Percentiles rank a stretch among this genome's conserved stretches.
These are phyloP conservation scores for Agonopterix arenella DNA, from an alignment of 2,888 invertebrate species.

Conservation along the genomic window DNA sequence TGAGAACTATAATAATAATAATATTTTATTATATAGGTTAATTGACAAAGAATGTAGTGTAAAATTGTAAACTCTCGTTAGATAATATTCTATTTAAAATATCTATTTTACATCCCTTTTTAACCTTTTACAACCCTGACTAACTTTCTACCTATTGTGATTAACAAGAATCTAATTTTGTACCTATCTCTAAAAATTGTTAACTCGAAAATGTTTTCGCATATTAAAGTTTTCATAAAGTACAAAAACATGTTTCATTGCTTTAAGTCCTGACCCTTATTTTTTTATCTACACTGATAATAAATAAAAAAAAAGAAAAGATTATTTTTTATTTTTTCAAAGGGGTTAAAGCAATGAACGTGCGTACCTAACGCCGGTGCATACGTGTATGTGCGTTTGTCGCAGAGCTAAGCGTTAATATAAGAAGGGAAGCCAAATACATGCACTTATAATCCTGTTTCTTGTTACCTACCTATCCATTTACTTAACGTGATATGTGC, in stretches of 20 bases:
- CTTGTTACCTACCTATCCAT: background rate
- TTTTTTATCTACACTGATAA: conserved; percentile 9
- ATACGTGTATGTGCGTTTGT: conserved; percentile 8
- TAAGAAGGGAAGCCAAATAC: conserved; percentile 27
- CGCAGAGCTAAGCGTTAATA: conserved; percentile 5
- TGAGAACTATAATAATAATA: too few relatives aligned
- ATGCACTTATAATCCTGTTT: conserved; percentile 31
- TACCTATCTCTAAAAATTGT: conserved; percentile 12
- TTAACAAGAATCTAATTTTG: conserved; percentile 4
- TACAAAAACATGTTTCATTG: conserved; percentile 59
- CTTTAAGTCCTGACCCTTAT: conserved; percentile 56
- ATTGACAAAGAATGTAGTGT: too few relatives aligned
- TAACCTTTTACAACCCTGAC: conserved; percentile 2
- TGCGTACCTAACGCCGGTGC: conserved; percentile 20
- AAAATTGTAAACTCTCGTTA: background rate
- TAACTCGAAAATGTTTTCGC: conserved; percentile 31
- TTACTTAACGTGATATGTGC: background rate
- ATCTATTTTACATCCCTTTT: background rate
- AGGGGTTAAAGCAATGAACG: conserved; percentile 72
- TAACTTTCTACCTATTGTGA: background rate
- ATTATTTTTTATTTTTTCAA: background rate
- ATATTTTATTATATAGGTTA: too few relatives aligned
- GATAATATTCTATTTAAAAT: conserved; percentile 3
- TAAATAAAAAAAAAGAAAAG: conserved; percentile 6
- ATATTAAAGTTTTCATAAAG: conserved; percentile 47